Evolutionary conservation across 2,888 invertebrate genomes (phyloP), one percentile per base, ranked within the genome.

Genomic region (Agrotis exclamationis): DNA sequence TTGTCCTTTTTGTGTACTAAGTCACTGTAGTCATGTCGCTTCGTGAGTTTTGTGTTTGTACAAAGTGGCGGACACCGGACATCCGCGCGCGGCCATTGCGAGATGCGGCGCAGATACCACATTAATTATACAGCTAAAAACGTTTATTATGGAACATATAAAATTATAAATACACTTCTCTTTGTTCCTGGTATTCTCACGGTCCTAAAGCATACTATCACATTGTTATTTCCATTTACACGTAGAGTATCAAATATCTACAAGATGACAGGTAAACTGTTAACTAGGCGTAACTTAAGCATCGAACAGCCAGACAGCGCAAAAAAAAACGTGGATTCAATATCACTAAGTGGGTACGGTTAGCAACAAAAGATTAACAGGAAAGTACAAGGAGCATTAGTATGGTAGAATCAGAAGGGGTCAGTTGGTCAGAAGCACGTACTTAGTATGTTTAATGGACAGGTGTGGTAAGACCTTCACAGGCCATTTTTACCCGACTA

Each of bases 1-100:
- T 81, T 79, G 85, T 84, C 87, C 88, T 86, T 92, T 92, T 90
- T 91, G 88, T 88, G 82, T 76, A 63, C 62, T 16, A 72, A 65
- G 70, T 68, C 72, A 63, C 76, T 74, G 47, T 76, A 79, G 71
- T 69, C 84, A 69, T 73, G 71, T 79, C 72, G 87, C 90, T 92
- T 92, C 81, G 91, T 88, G 85, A 90, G 90, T 92, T 93, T 91
- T 89, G 88, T 90, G 85, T 88, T 84, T 79, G 84, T 77, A 76
- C 85, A 70, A 63, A 82, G 83, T 83, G 82, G 84, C 88, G 88
- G 87, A 87, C 89, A 84, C 84, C 92, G 93, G 93, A 92, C 88
- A 86, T 92, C 89, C 92, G 91, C 73, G 66, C 76, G 74, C 83
- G 79, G 82, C 79, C 81, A 83, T 86, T 88, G 88, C 88, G 87